These are phyloP conservation scores for Pseudomyrmex sp. DNA, from an alignment of 1,140 invertebrate genomes.

Conservation along the genomic window DNA sequence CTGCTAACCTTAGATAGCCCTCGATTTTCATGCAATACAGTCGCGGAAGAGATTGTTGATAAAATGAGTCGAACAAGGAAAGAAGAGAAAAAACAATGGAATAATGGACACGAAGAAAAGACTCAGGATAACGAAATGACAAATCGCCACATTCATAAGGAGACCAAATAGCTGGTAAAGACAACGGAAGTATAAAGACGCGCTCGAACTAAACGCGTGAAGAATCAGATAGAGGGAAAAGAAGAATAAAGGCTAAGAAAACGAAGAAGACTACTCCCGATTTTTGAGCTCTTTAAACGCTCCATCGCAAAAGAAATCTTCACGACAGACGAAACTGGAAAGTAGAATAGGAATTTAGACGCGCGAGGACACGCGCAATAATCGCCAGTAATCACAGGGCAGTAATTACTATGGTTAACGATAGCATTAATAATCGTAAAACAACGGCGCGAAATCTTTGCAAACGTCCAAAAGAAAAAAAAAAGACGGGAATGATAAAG, in stretches of 20 bases:
- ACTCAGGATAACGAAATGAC: not conserved
- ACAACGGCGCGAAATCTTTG: conserved; percentile 22
- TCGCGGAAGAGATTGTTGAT: not conserved
- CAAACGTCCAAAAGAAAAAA: not conserved
- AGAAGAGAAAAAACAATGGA: not conserved
- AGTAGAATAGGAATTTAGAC: conserved; percentile 73
- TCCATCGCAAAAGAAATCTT: not conserved
- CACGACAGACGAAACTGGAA: conserved; percentile 11
- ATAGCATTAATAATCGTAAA: conserved; percentile 67
- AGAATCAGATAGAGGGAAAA: not conserved
- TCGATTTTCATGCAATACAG: not conserved
- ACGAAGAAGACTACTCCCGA: not conserved
- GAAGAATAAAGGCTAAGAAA: not conserved
- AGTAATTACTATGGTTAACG: conserved; percentile 69
- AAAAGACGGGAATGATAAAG: not conserved
- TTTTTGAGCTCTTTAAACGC: conserved; percentile 7
- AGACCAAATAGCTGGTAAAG: not conserved
- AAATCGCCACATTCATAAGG: conserved; percentile 22
- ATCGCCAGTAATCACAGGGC: conserved; percentile 64
- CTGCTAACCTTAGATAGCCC: not conserved
- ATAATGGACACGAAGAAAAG: not conserved
- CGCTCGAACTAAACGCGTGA: not conserved
- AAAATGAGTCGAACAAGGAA: not conserved
- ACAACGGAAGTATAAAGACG: too few species aligned
- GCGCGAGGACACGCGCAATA: conserved; percentile 68